Base-by-base conservation (phyloP, 1,140 invertebrate species). In the Leptoteleia sp. region DNA sequence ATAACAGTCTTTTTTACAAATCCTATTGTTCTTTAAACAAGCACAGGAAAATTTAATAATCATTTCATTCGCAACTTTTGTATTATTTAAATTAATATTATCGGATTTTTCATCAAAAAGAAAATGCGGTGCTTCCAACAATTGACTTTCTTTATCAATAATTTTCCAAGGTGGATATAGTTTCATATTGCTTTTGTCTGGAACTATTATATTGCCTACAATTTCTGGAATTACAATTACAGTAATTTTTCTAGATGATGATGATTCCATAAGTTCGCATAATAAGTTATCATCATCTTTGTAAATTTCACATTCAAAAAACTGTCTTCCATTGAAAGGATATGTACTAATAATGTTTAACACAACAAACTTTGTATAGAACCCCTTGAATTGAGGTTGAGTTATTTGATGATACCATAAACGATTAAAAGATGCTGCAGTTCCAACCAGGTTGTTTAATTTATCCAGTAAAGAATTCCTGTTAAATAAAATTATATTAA, bases 161-260 rank as follows among this genome's bases (percentile, higher is more conserved):
- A 85, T 50, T 35, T 83, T 82, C 85, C 83, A 88, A 0, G 88
- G 86, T 3, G 81, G 78, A 72, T 85, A 88, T 59, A 90, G 64
- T 43, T 87, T 87, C 59, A 89, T 75, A 8, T 47, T 52, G 71
- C 70, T 76, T 17, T 78, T 65, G 0, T 77, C 27, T 3, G 62
- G 64, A 38, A 83, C 50, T 29, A 75, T 82, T 3, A 77, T 52
- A 19, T 47, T 40, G 4, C 85, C 83, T 0, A 84, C 83, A 40
- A 89, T 82, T 75, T 89, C 85, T 22, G 87, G 85, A 45, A 84
- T 54, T 15, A 71, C 65, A 40, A 89, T 79, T 0, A 89, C 47
- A 9, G 59, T 87, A 15, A 89, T 31, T 22, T 45, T 48, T 16
- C 16, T 1, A 48, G 19, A n/a, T 43, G 12, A 4, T 4, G 6